Percentiles rank a stretch among this genome's conserved stretches.
phyloP scores from a whole-genome alignment of 2,888 invertebrate species.

The Cephus rjabovi region DNA sequence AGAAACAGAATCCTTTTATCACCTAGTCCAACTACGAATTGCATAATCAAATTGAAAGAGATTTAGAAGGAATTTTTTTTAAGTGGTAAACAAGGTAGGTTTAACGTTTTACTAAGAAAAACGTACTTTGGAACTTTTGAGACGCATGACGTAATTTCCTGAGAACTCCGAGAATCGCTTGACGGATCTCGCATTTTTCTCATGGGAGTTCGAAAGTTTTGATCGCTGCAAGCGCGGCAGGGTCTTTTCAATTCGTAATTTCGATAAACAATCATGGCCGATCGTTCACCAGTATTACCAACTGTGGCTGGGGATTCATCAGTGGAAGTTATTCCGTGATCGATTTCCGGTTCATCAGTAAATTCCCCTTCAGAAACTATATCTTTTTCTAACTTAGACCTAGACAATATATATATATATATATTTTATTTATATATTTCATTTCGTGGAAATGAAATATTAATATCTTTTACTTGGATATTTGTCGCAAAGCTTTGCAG shows the following conservation, averaged over 20 bases:
- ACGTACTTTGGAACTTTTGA: background rate
- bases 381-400: background rate
- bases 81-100: background rate
- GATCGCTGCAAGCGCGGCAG: constrained; percentile 35
- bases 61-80: constrained; percentile 7
- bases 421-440: background rate
- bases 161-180: constrained; percentile 39
- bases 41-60: background rate
- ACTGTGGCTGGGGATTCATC: constrained; percentile 34
- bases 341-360: constrained; percentile 27
- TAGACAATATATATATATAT: background rate
- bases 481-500: background rate
- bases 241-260: constrained; percentile 32
- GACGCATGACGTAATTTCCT: constrained; percentile 14
- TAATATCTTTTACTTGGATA: background rate
- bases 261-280: constrained; percentile 24
- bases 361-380: background rate
- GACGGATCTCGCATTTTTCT: constrained; percentile 28
- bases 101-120: background rate
- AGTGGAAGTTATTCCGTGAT: constrained; percentile 27
- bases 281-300: constrained; percentile 26
- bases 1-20: background rate
- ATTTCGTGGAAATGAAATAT: background rate
- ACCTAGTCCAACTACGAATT: background rate
- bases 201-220: constrained; percentile 13